Conservation (phyloP, 2,797 vertebrate genomes). For the Syngnathus rostellatus region DNA sequence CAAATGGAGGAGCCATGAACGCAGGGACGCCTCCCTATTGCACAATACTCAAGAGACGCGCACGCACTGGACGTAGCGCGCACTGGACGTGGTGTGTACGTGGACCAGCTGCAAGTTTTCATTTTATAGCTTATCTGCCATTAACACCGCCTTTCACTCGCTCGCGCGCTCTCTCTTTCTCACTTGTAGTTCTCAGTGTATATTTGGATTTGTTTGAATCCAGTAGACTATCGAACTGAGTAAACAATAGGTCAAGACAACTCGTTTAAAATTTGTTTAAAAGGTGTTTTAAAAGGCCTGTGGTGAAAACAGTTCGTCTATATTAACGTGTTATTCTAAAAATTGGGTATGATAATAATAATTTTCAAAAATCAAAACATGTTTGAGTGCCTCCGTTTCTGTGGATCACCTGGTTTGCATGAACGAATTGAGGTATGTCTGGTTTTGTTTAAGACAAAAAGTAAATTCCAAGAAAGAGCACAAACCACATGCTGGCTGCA, state of each 20-base stretch:
- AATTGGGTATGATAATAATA: too few relatives aligned
- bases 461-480: background rate
- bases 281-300: background rate
- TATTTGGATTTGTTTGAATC: background rate
- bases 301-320: background rate
- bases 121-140: slow-evolving; percentile 4
- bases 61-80: slow-evolving; percentile 20
- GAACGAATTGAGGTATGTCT: background rate
- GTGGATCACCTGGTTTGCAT: background rate
- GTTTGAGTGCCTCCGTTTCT: background rate
- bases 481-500: background rate
- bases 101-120: slow-evolving; percentile 26
- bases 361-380: background rate
- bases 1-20: slow-evolving; percentile 25
- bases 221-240: background rate
- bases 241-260: background rate
- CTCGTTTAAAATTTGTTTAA: background rate
- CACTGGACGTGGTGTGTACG: slow-evolving; percentile 23
- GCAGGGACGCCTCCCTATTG: slow-evolving; percentile 52
- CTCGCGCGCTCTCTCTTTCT: slow-evolving; percentile 6
- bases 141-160: slow-evolving; percentile 4
- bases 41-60: slow-evolving; percentile 37
- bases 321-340: too few relatives aligned
- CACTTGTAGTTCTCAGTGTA: background rate
- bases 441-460: background rate